Conservation (phyloP, 2,797 vertebrate species). For the Molossus molossus region DNA sequence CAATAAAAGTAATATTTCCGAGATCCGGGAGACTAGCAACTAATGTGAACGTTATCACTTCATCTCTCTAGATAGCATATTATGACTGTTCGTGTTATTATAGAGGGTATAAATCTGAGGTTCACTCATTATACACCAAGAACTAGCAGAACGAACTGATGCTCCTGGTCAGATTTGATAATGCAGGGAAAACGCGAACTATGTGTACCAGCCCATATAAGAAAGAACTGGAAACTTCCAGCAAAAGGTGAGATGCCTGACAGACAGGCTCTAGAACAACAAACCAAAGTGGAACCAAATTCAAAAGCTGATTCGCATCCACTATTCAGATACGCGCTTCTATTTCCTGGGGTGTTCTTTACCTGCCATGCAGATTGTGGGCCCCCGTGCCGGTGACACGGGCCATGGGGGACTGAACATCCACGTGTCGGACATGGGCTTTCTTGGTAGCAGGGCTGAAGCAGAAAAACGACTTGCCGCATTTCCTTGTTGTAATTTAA, state of each 20-base stretch:
- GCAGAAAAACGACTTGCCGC: too few species aligned
- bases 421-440: accelerated
- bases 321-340: neutral
- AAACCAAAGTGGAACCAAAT: neutral
- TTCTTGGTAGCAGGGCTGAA: neutral
- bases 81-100: neutral
- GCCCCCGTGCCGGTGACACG: neutral
- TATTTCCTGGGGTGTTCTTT: neutral
- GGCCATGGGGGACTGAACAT: accelerated
- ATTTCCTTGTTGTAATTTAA: neutral
- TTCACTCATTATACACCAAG: neutral
- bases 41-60: slow-evolving; percentile 54
- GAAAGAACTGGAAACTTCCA: neutral
- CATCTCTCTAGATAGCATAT: neutral
- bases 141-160: neutral
- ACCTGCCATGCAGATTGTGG: neutral
- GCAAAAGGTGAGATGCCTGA: too few species aligned
- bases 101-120: neutral
- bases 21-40: slow-evolving; percentile 40
- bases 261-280: accelerated
- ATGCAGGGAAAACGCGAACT: neutral
- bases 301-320: neutral
- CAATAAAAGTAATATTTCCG: slow-evolving; percentile 70
- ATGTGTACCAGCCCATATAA: accelerated
- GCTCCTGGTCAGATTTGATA: neutral